Evolutionary conservation across 2,888 invertebrate species (phyloP).

Genomic region (Andrena minutula): DNA sequence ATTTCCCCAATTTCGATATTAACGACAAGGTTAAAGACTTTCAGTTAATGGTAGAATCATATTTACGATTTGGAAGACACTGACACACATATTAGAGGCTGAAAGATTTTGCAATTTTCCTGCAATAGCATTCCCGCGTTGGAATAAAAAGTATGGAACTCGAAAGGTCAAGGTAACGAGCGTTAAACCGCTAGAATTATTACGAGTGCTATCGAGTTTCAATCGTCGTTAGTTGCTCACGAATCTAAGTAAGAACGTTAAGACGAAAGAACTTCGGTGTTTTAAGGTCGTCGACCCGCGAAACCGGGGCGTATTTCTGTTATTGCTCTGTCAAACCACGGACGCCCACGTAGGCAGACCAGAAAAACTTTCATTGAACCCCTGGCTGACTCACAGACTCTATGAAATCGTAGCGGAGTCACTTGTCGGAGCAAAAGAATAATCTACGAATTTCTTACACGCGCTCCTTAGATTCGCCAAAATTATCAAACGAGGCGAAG

Average conservation of each 20-base stretch:
- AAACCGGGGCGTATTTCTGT: constrained; percentile 60
- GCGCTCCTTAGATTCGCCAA: neutral
- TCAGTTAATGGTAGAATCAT: neutral
- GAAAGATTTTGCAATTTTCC: constrained; percentile 26
- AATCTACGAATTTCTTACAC: neutral
- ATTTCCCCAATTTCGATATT: too few relatives aligned
- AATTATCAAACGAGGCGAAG: neutral
- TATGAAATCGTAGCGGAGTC: neutral
- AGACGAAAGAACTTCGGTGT: constrained; percentile 37
- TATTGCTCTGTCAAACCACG: constrained; percentile 44
- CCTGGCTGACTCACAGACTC: neutral
- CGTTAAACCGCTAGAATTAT: constrained; percentile 17
- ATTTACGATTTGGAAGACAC: neutral
- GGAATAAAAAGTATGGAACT: neutral
- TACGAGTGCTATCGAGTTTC: constrained; percentile 29
- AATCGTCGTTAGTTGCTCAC: constrained; percentile 32
- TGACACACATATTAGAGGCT: neutral
- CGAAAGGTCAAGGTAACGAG: constrained; percentile 25
- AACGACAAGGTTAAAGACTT: neutral
- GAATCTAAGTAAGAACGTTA: constrained; percentile 31
- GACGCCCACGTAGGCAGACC: constrained; percentile 41
- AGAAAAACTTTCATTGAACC: constrained; percentile 51
- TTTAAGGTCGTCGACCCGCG: constrained; percentile 44
- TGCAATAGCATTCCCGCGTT: neutral
- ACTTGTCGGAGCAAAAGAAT: neutral